These are phyloP conservation scores for Aphrophora alni DNA, from an alignment of 2,888 invertebrate species.

Conservation along the genomic window DNA sequence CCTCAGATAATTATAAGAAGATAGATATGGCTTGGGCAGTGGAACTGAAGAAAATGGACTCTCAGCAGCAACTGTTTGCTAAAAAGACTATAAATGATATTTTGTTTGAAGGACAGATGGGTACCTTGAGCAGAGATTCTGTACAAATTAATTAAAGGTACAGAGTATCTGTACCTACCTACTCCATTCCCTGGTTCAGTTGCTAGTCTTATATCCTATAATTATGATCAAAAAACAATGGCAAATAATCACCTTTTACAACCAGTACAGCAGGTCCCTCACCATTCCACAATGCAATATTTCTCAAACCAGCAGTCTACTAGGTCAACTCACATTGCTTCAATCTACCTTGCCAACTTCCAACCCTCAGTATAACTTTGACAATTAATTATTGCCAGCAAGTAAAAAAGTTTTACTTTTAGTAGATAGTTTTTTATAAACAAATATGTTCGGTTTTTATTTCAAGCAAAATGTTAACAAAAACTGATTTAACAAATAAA, in stretches of 20 bases:
- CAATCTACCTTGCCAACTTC: slow-evolving; percentile 12
- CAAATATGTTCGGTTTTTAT: too few relatives aligned
- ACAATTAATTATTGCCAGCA: too few relatives aligned
- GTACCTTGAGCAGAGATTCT: slow-evolving; percentile 38
- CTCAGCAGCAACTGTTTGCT: slow-evolving; percentile 39
- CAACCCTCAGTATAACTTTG: neutral
- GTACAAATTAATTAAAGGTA: slow-evolving; percentile 39
- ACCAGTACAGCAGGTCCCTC: slow-evolving; percentile 2
- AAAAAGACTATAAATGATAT: slow-evolving; percentile 43
- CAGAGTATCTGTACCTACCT: neutral
- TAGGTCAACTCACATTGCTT: too few relatives aligned
- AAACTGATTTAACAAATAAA: too few relatives aligned
- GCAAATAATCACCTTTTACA: too few relatives aligned
- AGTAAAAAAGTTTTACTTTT: too few relatives aligned
- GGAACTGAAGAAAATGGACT: slow-evolving; percentile 39
- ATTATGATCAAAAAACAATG: slow-evolving; percentile 2
- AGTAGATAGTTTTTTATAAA: too few relatives aligned
- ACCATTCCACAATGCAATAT: neutral
- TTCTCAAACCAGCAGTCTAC: too few relatives aligned
- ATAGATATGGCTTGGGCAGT: slow-evolving; percentile 37
- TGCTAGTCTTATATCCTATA: neutral
- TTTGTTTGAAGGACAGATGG: slow-evolving; percentile 42
- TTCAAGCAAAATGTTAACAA: too few relatives aligned
- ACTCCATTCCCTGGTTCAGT: slow-evolving; percentile 14
- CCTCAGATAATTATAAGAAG: slow-evolving; percentile 16